Base-by-base conservation (phyloP, 2,113 vertebrate species). In the Saguinus imperator region DNA sequence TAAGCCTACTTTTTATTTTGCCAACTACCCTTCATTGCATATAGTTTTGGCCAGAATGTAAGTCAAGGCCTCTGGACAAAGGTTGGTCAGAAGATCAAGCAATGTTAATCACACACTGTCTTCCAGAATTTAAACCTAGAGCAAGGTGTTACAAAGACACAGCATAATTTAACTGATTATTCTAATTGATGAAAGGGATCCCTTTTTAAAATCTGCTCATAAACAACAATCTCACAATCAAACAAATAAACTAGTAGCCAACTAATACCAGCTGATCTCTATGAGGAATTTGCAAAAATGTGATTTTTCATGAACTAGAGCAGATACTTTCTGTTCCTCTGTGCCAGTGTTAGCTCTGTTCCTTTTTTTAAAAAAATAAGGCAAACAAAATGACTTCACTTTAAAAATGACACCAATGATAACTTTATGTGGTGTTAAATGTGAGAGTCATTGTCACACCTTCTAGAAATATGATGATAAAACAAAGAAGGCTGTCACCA, bases 311-410 rank as follows among this genome's bases (percentile, higher is more conserved):
- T 52, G 17, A 96, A 64, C 2, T 17, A 82, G 43, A 85, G 73
- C 27, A 50, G 87, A 45, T 8, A 8, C 18, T 58, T 37, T 87
- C n/a, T 91, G 21, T 80, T 12, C 14, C 0, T 2, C 6, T 48
- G 64, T 64, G 20, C 7, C 58, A 64, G 37, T 1, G 21, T 66
- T 55, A 83, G 43, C 20, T 11, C 8, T 4, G 0, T 45, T 91
- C 79, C 25, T 61, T 72, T 96, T 43, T 68, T 12, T 94, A 92
- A 91, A 85, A 27, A 94, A 52, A 50, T n/a, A 57, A 61, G 32
- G 13, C 27, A 52, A 77, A 89, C 89, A 52, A 77, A 94, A 92
- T 29, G 92, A 43, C 8, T 80, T 66, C n/a, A 13, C 29, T 96
- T 96, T 76, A 50, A 73, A 82, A 75, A 83, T 37, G 20, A 50